phyloP scores from a whole-genome alignment of 2,113 vertebrate species.

The Scophthalmus maximus region DNA sequence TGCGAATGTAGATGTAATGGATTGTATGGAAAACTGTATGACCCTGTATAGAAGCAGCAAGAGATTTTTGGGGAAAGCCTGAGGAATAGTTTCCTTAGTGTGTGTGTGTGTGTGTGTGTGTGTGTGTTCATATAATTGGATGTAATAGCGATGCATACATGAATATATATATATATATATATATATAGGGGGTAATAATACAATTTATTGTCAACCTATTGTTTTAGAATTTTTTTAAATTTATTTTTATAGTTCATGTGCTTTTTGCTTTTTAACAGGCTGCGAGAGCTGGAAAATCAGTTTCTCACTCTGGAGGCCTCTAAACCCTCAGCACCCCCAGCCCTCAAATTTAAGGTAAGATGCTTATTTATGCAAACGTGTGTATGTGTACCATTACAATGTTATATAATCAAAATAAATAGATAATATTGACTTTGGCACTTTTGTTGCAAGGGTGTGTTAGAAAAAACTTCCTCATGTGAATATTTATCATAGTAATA shows the following conservation, averaged over 20 bases:
- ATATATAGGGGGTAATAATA: not conserved
- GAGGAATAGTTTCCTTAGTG: too few relatives aligned
- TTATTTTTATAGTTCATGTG: not conserved
- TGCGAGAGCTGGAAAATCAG: slow-evolving; percentile 91
- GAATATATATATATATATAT: not conserved
- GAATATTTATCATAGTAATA: not conserved
- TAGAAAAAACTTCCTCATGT: not conserved
- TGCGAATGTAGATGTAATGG: not conserved
- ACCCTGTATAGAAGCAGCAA: not conserved
- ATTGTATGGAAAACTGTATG: not conserved
- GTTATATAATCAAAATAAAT: not conserved
- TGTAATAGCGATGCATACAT: not conserved
- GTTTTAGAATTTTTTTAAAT: not conserved
- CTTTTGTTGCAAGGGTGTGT: not conserved
- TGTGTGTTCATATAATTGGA: not conserved
- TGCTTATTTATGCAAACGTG: not conserved
- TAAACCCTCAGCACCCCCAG: slow-evolving; percentile 86
- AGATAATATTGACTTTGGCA: not conserved
- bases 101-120: not conserved
- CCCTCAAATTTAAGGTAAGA: slow-evolving; percentile 95
- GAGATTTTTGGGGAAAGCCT: too few relatives aligned
- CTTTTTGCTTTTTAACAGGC: slow-evolving; percentile 74
- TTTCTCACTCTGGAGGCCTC: slow-evolving; percentile 87
- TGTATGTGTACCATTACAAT: not conserved
- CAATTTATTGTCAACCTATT: not conserved